phyloP scores from a whole-genome alignment of 30 jellyfish, hydroid and myxozoan genomes.

The Phacellophora camtschatica region DNA sequence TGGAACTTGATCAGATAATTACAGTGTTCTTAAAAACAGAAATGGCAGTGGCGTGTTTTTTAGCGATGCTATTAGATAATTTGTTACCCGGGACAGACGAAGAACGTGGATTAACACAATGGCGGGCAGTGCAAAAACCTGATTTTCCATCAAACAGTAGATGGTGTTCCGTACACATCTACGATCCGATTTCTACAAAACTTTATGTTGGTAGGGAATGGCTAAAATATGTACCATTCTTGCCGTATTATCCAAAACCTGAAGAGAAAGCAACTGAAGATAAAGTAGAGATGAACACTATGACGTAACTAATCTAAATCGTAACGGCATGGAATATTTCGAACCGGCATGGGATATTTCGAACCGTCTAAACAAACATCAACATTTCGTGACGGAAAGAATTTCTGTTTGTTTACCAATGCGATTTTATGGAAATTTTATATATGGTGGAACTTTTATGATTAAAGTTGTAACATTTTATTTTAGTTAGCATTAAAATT shows the following conservation, averaged over 20 bases:
- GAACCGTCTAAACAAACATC: too few species aligned
- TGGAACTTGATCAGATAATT: conserved; percentile 74
- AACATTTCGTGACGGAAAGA: too few species aligned
- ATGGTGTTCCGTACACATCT: conserved; percentile 42
- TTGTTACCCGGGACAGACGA: conserved; percentile 64
- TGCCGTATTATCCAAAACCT: conserved; percentile 59
- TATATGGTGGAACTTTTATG: too few species aligned
- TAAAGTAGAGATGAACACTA: too few species aligned
- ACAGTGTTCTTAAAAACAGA: conserved; percentile 63
- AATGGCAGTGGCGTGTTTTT: conserved; percentile 81
- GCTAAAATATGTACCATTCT: conserved; percentile 71
- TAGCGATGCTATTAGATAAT: conserved; percentile 78
- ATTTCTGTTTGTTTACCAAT: too few species aligned
- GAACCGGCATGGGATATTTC: too few species aligned
- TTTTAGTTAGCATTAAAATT: too few species aligned
- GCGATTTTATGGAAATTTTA: too few species aligned
- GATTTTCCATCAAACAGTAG: background rate
- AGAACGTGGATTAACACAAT: conserved; percentile 76
- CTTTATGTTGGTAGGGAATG: conserved; percentile 36
- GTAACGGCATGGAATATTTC: too few species aligned
- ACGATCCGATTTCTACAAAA: conserved; percentile 58
- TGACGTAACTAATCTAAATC: too few species aligned
- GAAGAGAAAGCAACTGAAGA: background rate
- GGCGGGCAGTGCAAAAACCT: conserved; percentile 36
- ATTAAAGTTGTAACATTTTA: too few species aligned